Conservation (phyloP, 2,888 invertebrate genomes). For the Coelinius sp. region DNA sequence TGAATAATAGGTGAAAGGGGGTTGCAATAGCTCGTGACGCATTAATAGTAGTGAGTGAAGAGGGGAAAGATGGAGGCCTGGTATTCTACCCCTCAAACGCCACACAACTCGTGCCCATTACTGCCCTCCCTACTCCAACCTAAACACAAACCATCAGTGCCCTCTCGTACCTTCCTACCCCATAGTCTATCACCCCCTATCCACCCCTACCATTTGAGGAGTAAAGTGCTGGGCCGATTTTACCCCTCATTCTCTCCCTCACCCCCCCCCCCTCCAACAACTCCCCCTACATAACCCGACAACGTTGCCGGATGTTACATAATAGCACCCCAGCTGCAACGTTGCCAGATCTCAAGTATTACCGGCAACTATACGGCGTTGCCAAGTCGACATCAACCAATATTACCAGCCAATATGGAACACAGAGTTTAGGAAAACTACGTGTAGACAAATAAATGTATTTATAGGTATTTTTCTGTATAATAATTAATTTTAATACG, state of each 20-base stretch:
- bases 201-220: neutral
- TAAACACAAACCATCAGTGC: neutral
- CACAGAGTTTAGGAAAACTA: neutral
- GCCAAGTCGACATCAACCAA: conserved; percentile 47
- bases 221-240: conserved; percentile 24
- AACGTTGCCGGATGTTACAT: conserved; percentile 70
- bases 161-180: conserved; percentile 4
- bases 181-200: conserved; percentile 1
- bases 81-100: conserved; percentile 41
- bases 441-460: no score
- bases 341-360: conserved; percentile 58
- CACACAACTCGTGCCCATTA: neutral
- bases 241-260: conserved; percentile 32
- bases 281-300: conserved; percentile 45
- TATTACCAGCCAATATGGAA: conserved; percentile 32
- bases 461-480: no score
- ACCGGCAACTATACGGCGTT: conserved; percentile 51
- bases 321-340: conserved; percentile 60
- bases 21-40: conserved; percentile 65
- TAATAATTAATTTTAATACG: no score
- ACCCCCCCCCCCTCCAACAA: conserved; percentile 44
- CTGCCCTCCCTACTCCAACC: neutral
- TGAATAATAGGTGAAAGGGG: conserved; percentile 58
- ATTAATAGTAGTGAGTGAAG: conserved; percentile 48
- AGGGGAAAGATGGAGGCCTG: conserved; percentile 46